These are phyloP conservation scores for Dyspetes luteomarginatus DNA, from an alignment of 2,888 invertebrate species.

Conservation along the genomic window DNA sequence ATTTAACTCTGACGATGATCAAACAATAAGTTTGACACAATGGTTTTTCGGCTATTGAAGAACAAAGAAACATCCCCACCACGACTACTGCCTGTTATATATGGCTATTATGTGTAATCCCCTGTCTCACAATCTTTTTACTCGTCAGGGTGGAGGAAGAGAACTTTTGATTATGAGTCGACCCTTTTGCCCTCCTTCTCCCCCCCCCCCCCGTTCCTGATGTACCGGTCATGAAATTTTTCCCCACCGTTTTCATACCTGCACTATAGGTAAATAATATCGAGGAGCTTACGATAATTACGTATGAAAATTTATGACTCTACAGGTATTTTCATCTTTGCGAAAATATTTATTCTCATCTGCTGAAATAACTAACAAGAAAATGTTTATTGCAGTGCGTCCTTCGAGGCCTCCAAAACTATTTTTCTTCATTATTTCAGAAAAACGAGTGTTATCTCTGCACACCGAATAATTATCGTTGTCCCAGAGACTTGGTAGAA, in stretches of 20 bases:
- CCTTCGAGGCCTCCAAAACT: background rate
- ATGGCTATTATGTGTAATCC: background rate
- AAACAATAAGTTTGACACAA: conserved; percentile 33
- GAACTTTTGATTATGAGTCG: background rate
- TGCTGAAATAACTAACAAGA: background rate
- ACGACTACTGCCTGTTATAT: background rate
- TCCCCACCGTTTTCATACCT: background rate
- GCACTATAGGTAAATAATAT: background rate
- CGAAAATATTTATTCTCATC: background rate
- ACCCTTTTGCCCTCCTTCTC: background rate
- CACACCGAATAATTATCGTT: conserved; percentile 18
- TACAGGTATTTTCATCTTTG: background rate
- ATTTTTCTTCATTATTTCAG: background rate
- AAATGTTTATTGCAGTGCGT: no score
- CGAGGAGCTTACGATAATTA: background rate
- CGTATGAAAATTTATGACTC: background rate
- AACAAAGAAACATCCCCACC: conserved; percentile 12
- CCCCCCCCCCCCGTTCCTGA: background rate
- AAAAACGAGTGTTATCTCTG: background rate
- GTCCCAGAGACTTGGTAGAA: background rate
- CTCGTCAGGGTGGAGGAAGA: no score
- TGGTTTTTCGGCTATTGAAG: conserved; percentile 12
- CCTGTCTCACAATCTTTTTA: no score
- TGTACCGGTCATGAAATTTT: background rate
- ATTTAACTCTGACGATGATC: conserved; percentile 10